These are phyloP conservation scores for Dendrolimus punctatus DNA, from an alignment of 1,140 invertebrate species.

Conservation along the genomic window DNA sequence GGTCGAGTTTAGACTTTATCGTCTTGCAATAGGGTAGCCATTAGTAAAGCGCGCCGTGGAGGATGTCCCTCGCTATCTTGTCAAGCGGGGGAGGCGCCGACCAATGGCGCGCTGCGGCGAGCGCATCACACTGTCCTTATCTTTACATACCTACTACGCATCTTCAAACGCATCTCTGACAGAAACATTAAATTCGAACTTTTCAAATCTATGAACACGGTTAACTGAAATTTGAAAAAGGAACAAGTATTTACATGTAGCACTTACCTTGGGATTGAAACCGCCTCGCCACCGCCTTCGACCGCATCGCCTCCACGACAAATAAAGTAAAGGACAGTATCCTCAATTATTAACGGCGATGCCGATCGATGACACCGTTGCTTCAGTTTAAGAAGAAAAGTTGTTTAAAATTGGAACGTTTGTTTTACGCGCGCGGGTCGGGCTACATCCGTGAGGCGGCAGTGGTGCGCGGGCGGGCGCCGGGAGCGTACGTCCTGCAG, in stretches of 20 bases:
- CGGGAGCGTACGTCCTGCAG: slow-evolving; percentile 38
- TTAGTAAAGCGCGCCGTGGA: slow-evolving; percentile 22
- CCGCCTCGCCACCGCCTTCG: slow-evolving; percentile 72
- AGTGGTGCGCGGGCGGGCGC: slow-evolving; percentile 45
- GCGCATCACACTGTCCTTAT: slow-evolving; percentile 59
- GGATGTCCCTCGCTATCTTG: slow-evolving; percentile 68
- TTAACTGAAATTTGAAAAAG: slow-evolving; percentile 6
- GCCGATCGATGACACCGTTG: slow-evolving; percentile 46
- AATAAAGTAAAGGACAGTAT: slow-evolving; percentile 27
- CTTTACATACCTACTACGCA: slow-evolving; percentile 50
- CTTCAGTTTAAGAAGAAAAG: slow-evolving; percentile 34
- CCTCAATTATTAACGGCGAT: slow-evolving; percentile 39
- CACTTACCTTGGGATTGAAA: slow-evolving; percentile 69
- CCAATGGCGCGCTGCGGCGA: slow-evolving; percentile 44
- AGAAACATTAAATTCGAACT: too few species aligned
- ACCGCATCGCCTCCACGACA: slow-evolving; percentile 65
- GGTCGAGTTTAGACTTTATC: slow-evolving; percentile 31
- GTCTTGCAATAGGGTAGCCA: slow-evolving; percentile 11
- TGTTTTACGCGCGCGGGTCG: slow-evolving; percentile 26
- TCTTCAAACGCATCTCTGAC: slow-evolving; percentile 10
- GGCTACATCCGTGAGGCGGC: slow-evolving; percentile 20
- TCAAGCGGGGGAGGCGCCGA: slow-evolving; percentile 59
- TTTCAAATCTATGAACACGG: too few species aligned
- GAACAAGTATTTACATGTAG: neutral
- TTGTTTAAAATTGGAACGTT: slow-evolving; percentile 39